Evolutionary conservation across 1,140 invertebrate genomes (phyloP), one percentile per base, ranked within the genome.

Genomic region (Meloidogyne chitwoodi): DNA sequence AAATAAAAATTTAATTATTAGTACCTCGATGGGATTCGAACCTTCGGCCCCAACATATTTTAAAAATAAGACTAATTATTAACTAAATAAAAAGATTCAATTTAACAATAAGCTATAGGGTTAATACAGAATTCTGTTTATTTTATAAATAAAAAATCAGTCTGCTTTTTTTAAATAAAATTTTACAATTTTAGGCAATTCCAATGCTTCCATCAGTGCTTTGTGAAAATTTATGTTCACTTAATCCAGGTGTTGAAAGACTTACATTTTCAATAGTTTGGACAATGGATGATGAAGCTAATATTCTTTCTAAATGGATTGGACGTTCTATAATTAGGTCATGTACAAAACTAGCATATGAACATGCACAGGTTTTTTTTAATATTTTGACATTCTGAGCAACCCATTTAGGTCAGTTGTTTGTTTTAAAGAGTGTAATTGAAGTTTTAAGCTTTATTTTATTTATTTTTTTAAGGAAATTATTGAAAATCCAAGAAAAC

Each of bases 181-280:
- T 68, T 24, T 26, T 26, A 5, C 12, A 22, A 34, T 92, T 81
- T 81, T 74, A 79, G 78, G 80, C 80, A 12, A 80, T 94, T 75
- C 94, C 95, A 68, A 97, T 96, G 94, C 88, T 97, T 67, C 94
- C 94, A 0, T 89, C 92, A 80, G 88, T 93, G 56, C 88, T 96
- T 0, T 95, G 93, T 88, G 90, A 91, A 83, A 88, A 93, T 89
- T 87, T 97, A 2, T 96, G 94, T 88, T 98, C 95, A 0, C 88
- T 98, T 8, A 90, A 93, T 73, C 93, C 92, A 0, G 91, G 91
- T 19, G 92, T 92, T 75, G 94, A 96, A 83, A 90, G 94, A 77
- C 92, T 96, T 82, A 93, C 94, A 0, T 98, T 98, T 87, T 96
- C 94, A 6, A 93, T 93, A 77, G 89, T 97, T 63, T 98, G 95